A percentile compares a stretch with the other conserved stretches of the same genome.
These are phyloP conservation scores for Myodes glareolus DNA, from an alignment of 2,113 vertebrate genomes.

Conservation along the genomic window DNA sequence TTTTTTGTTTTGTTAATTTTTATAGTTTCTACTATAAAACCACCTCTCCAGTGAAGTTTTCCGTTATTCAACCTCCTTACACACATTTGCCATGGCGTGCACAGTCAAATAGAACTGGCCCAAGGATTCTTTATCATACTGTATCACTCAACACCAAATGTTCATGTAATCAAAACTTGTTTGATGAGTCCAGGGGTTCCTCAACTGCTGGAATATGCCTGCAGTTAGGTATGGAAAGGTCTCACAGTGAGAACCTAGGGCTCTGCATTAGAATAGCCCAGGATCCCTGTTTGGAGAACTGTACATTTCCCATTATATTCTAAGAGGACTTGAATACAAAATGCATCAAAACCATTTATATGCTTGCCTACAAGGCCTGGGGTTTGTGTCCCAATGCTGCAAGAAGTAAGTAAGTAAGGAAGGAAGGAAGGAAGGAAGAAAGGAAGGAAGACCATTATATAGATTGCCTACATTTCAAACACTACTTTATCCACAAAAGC, in stretches of 20 bases:
- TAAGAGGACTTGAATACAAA: not conserved
- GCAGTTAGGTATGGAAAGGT: not conserved
- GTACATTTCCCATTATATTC: not conserved
- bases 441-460: not conserved
- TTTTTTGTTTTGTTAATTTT: constrained; percentile 8
- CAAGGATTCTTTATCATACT: not conserved
- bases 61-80: not conserved
- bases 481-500: not conserved
- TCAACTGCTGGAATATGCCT: not conserved
- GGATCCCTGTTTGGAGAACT: not conserved
- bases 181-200: not conserved
- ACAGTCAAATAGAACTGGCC: not conserved
- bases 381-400: not conserved
- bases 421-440: too few species aligned
- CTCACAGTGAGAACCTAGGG: not conserved
- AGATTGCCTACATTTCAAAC: not conserved
- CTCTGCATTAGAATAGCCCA: not conserved
- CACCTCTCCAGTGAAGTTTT: not conserved
- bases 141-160: not conserved
- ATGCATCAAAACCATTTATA: not conserved
- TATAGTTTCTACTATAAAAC: not conserved
- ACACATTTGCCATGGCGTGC: not conserved
- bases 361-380: not conserved
- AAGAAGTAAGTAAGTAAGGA: not conserved
- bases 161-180: not conserved